Evolutionary conservation across 1,140 invertebrate species (phyloP).

Genomic region (Drosophila lacteicornis): DNA sequence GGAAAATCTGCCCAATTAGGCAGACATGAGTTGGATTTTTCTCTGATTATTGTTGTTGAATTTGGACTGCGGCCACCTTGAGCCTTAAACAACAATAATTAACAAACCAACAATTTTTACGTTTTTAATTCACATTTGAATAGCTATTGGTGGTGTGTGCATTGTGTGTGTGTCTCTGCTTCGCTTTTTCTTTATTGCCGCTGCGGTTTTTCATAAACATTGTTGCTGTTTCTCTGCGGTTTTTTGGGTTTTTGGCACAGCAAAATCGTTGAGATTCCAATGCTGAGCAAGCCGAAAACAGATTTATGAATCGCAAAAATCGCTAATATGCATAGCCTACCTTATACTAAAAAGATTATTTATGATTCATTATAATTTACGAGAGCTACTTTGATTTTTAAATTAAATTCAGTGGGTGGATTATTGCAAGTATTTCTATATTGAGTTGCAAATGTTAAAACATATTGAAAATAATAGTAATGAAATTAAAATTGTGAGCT

Average conservation of each 20-base stretch:
- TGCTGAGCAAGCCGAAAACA: slow-evolving; percentile 40
- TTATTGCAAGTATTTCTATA: neutral
- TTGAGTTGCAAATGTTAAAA: rapidly evolving
- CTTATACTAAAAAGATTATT: neutral
- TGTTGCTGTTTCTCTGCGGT: slow-evolving; percentile 36
- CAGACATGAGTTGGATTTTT: slow-evolving; percentile 55
- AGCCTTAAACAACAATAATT: slow-evolving; percentile 45
- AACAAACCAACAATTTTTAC: slow-evolving; percentile 45
- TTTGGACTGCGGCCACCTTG: slow-evolving; percentile 52
- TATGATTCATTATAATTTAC: slow-evolving; percentile 1
- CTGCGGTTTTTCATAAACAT: slow-evolving; percentile 43
- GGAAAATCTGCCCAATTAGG: slow-evolving; percentile 68
- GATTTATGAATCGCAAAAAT: slow-evolving; percentile 54
- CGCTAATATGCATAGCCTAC: slow-evolving; percentile 23
- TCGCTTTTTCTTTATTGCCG: slow-evolving; percentile 44
- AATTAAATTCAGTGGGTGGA: neutral
- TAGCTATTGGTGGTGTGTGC: slow-evolving; percentile 6
- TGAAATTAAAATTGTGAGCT: no score
- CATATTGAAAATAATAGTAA: neutral
- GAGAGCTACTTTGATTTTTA: neutral
- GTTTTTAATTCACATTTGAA: slow-evolving; percentile 53
- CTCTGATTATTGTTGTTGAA: slow-evolving; percentile 42
- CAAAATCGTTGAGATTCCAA: slow-evolving; percentile 49
- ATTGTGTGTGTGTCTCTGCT: slow-evolving; percentile 15
- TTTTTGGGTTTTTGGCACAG: slow-evolving; percentile 53